Conservation (phyloP, 1,140 invertebrate genomes). For the Brachionus plicatilis region DNA sequence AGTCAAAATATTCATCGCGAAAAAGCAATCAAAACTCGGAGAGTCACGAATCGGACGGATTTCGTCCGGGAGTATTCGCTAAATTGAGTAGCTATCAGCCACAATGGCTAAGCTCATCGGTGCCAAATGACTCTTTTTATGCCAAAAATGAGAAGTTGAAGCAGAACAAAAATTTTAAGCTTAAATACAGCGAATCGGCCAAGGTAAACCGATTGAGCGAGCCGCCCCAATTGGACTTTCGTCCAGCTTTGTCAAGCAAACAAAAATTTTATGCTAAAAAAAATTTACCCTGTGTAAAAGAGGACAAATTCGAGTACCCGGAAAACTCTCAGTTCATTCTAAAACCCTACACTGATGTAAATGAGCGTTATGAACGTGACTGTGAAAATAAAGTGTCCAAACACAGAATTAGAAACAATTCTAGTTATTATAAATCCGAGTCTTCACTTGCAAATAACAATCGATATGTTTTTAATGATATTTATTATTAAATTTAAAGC, state of each 20-base stretch:
- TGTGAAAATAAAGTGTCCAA: not conserved
- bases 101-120: not conserved
- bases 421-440: not conserved
- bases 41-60: not conserved
- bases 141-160: not conserved
- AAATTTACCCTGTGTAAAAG: not conserved
- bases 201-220: not conserved
- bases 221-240: not conserved
- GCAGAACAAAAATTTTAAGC: not conserved
- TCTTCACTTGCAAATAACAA: not conserved
- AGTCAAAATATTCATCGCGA: not conserved
- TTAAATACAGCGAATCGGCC: not conserved
- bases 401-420: not conserved
- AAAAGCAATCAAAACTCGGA: not conserved
- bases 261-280: not conserved
- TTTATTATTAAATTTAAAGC: slow-evolving; percentile 17
- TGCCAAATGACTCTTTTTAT: not conserved
- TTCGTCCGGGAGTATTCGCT: not conserved
- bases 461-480: not conserved
- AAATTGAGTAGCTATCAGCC: slow-evolving; percentile 17
- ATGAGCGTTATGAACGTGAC: not conserved
- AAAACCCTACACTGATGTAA: not conserved
- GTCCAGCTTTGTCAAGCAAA: not conserved
- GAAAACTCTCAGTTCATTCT: slow-evolving; percentile 20
- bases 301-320: not conserved